Conservation (phyloP, 2,797 vertebrate species). For the Chelon labrosus region DNA sequence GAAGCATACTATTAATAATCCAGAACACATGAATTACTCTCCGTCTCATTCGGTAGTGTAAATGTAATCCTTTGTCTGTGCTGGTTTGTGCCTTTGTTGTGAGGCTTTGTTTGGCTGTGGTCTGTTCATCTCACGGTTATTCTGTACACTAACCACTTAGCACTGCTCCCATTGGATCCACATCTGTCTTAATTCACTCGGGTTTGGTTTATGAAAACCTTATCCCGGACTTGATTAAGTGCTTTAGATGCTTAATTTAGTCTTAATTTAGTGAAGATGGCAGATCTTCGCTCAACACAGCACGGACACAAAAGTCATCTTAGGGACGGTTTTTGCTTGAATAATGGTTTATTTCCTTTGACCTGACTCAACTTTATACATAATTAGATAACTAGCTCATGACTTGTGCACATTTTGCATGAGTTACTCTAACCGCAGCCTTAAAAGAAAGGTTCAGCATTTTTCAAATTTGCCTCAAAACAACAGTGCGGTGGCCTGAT, state of each 20-base stretch:
- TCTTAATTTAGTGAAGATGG: constrained; percentile 4
- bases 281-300: neutral
- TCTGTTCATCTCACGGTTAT: constrained; percentile 29
- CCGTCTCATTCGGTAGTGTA: constrained; percentile 34
- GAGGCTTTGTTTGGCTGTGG: constrained; percentile 39
- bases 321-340: neutral
- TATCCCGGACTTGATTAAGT: constrained; percentile 17
- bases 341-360: neutral
- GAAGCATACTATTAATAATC: constrained; percentile 61
- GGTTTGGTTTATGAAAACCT: constrained; percentile 29
- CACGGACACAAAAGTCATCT: neutral
- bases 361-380: neutral
- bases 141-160: constrained; percentile 21
- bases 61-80: constrained; percentile 54
- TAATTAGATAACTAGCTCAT: too few species aligned
- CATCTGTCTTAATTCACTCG: constrained; percentile 29
- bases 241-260: constrained; percentile 14
- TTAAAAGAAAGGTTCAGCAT: neutral
- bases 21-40: constrained; percentile 44
- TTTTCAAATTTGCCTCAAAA: too few species aligned
- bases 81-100: constrained; percentile 35
- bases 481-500: too few species aligned
- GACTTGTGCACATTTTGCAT: neutral
- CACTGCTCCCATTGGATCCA: constrained; percentile 23
- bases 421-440: neutral